phyloP scores from a whole-genome alignment of 2,797 vertebrate species.

The Danio jaintianensis region DNA sequence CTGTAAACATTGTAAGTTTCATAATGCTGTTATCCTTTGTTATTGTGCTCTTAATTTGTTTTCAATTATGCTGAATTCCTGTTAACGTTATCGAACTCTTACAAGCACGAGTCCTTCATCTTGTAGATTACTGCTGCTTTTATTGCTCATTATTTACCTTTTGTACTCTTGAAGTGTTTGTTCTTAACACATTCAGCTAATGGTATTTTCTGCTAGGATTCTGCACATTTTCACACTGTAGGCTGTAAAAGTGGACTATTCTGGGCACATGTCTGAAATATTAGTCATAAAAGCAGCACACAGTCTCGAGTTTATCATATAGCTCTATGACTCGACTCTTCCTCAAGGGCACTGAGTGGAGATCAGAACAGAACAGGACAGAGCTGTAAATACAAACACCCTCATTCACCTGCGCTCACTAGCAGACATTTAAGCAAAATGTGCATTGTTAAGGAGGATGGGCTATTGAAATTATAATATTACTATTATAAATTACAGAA shows the following conservation, averaged over 20 bases:
- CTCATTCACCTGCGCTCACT: slow-evolving; percentile 8
- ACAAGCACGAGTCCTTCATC: not conserved
- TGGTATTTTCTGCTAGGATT: not conserved
- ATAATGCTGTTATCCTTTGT: not conserved
- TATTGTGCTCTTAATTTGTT: not conserved
- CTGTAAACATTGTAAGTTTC: not conserved
- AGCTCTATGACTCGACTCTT: slow-evolving; percentile 26
- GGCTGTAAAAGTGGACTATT: not conserved
- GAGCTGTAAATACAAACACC: slow-evolving; percentile 5
- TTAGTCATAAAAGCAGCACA: slow-evolving; percentile 42
- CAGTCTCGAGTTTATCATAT: slow-evolving; percentile 35
- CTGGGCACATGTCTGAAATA: slow-evolving; percentile 27
- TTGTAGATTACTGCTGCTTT: not conserved
- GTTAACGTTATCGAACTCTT: not conserved
- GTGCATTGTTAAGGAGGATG: not conserved
- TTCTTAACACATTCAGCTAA: not conserved
- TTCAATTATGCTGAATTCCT: not conserved
- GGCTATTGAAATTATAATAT: too few relatives aligned
- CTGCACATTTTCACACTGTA: not conserved
- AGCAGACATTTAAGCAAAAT: slow-evolving; percentile 7
- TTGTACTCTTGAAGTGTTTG: not conserved
- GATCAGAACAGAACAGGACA: not conserved
- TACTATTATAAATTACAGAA: too few relatives aligned
- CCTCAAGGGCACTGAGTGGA: slow-evolving; percentile 34
- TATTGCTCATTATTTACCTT: not conserved